Evolutionary conservation across 2,113 vertebrate species (phyloP).

Genomic region (Pelodiscus sinensis): DNA sequence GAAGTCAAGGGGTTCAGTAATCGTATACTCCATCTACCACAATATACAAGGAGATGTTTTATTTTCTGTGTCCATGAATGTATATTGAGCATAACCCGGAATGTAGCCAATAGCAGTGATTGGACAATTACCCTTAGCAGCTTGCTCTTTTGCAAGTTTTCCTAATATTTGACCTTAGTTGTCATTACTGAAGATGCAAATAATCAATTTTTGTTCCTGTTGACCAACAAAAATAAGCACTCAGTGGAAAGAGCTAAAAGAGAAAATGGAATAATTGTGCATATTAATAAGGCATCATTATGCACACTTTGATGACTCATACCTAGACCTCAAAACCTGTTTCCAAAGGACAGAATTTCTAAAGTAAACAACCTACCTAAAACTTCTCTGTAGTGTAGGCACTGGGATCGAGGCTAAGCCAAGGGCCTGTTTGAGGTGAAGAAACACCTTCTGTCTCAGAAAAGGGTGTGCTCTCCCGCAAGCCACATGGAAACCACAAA

Average conservation of each 20-base stretch:
- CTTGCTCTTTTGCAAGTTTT: background rate
- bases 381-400: background rate
- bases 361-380: background rate
- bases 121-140: background rate
- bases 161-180: rapidly evolving
- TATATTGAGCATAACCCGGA: rapidly evolving
- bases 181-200: rapidly evolving
- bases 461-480: background rate
- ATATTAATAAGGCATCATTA: rapidly evolving
- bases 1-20: background rate
- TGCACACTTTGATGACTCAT: background rate
- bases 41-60: background rate
- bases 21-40: background rate
- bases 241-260: background rate
- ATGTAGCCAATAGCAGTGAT: rapidly evolving
- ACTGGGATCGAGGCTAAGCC: background rate
- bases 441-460: background rate
- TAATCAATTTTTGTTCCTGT: background rate
- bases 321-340: background rate
- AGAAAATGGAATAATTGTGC: background rate
- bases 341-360: background rate
- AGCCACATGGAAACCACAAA: background rate
- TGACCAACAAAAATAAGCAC: background rate
- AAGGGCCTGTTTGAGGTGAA: rapidly evolving
- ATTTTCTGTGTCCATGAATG: background rate